Percentiles rank a stretch among this genome's conserved stretches.
phyloP scores from a whole-genome alignment of 2,113 vertebrate genomes.

The Scomber colias region DNA sequence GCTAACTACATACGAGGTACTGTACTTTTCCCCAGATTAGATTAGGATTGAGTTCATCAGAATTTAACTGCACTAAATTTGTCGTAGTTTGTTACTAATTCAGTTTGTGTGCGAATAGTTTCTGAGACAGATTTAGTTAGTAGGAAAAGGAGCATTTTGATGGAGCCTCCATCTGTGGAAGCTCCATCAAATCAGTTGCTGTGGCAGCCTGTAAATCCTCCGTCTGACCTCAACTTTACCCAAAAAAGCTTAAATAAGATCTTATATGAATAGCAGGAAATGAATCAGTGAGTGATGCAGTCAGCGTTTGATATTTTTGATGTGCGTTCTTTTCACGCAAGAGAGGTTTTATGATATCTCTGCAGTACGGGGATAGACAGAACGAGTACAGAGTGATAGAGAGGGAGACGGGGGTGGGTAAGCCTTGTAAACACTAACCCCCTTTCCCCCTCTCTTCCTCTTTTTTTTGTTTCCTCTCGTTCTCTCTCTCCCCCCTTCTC shows the following conservation, averaged over 20 bases:
- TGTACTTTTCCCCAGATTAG: not conserved
- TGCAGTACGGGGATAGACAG: constrained; percentile 39
- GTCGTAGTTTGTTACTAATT: not conserved
- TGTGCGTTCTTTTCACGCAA: not conserved
- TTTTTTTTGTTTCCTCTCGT: constrained; percentile 83
- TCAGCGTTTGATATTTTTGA: not conserved
- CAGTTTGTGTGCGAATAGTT: not conserved
- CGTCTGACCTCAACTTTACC: not conserved
- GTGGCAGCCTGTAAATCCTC: not conserved
- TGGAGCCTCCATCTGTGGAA: not conserved
- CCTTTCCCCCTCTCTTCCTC: constrained; percentile 84
- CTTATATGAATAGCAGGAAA: not conserved
- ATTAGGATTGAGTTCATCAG: not conserved
- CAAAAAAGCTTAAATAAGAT: not conserved
- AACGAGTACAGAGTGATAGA: constrained; percentile 61
- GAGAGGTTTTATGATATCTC: constrained; percentile 10
- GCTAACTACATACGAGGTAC: not conserved
- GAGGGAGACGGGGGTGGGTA: constrained; percentile 78
- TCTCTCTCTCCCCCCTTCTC: constrained; percentile 79
- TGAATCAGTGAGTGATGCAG: too few species aligned
- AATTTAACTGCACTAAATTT: not conserved
- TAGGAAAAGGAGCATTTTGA: rapidly evolving
- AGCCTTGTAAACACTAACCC: constrained; percentile 83
- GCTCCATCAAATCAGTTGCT: too few species aligned
- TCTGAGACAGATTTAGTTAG: not conserved